Evolutionary conservation across 2,888 invertebrate species (phyloP).

Genomic region (Acanthococcus lagerstroemiae): DNA sequence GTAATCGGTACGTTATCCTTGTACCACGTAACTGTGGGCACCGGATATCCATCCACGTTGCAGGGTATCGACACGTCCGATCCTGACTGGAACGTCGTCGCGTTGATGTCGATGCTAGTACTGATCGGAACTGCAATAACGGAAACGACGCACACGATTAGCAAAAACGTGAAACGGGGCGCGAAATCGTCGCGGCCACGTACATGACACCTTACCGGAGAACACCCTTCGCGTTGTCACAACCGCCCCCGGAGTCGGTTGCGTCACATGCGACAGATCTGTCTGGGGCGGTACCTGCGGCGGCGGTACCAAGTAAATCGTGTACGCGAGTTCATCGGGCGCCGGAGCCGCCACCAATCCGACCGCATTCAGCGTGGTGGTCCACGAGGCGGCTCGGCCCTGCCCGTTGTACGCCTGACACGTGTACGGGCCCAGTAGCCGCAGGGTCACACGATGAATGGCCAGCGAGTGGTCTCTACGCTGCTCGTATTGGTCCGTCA

Average conservation of each 20-base stretch:
- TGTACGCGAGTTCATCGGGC: constrained; percentile 49
- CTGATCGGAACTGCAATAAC: constrained; percentile 50
- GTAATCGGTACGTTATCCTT: constrained; percentile 57
- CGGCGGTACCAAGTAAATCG: constrained; percentile 50
- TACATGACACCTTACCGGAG: constrained; percentile 28
- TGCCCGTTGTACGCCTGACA: constrained; percentile 82
- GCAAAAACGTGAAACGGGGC: neutral
- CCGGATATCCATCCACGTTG: constrained; percentile 65
- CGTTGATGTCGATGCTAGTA: constrained; percentile 52
- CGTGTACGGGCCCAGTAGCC: constrained; percentile 72
- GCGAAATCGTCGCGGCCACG: neutral
- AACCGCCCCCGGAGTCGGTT: constrained; percentile 5
- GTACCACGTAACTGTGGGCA: constrained; percentile 68
- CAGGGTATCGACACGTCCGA: constrained; percentile 62
- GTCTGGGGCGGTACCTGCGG: constrained; percentile 38
- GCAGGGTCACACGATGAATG: constrained; percentile 58
- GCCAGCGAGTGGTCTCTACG: constrained; percentile 62
- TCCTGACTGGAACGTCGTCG: constrained; percentile 53
- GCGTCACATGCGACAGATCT: neutral
- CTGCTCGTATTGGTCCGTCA: constrained; percentile 57
- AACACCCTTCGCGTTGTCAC: constrained; percentile 25
- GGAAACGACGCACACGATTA: constrained; percentile 38
- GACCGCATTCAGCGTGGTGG: constrained; percentile 59
- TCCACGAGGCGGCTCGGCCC: constrained; percentile 66
- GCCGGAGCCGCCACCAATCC: constrained; percentile 54